phyloP scores from a whole-genome alignment of 1,140 invertebrate genomes.

The Ditylenchus dipsaci region DNA sequence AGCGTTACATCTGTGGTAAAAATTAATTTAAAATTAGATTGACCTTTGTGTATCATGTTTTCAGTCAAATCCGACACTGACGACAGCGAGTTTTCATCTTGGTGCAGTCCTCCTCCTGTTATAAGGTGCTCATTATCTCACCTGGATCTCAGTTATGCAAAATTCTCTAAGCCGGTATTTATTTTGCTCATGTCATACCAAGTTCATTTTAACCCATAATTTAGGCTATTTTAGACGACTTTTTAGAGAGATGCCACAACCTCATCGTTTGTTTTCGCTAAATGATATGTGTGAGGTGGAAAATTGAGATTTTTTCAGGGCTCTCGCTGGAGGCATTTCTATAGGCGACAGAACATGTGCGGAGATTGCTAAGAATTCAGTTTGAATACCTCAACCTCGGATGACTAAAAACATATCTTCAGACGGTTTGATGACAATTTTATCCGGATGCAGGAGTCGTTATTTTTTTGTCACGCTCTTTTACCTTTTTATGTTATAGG shows the following conservation, averaged over 20 bases:
- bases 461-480: background rate
- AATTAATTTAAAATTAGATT: too few relatives aligned
- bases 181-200: background rate
- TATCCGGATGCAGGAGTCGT: background rate
- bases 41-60: background rate
- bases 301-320: background rate
- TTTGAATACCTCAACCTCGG: background rate
- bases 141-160: background rate
- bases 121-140: too few relatives aligned
- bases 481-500: background rate
- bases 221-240: background rate
- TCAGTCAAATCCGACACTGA: background rate
- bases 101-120: background rate
- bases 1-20: background rate
- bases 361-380: background rate
- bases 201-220: background rate
- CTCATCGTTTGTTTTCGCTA: background rate
- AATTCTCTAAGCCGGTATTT: background rate
- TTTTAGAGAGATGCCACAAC: background rate
- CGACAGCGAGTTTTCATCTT: background rate
- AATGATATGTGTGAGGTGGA: too few relatives aligned
- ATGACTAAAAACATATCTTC: background rate
- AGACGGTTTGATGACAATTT: background rate
- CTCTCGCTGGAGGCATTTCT: background rate
- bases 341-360: background rate